Base-by-base conservation (phyloP, 2,888 invertebrate genomes). In the Hololepta plana region DNA sequence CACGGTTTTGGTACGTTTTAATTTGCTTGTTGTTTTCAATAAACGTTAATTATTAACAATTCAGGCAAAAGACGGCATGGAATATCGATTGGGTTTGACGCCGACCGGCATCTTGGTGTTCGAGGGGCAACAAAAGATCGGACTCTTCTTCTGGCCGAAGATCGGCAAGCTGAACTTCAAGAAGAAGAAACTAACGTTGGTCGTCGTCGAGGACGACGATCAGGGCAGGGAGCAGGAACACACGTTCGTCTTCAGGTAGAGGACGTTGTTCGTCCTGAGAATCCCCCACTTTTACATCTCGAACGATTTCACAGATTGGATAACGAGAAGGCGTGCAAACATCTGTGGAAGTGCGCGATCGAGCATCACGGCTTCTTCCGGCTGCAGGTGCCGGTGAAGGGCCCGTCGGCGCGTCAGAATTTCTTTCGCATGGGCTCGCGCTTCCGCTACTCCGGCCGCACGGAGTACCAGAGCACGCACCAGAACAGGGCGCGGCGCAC, bases 291-390 rank as follows among this genome's bases (percentile, higher is more conserved):
- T 22, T 11, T 15, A 12, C 14, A 11, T 17, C 17, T 7, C 17
- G 17, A 17, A 7, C 17, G n/a, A 17, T 20, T 32, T 31, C 40
- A 5, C 35, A 64, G 72, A 30, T 60, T 96, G 38, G 79, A 84
- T 40, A 96, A 93, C 51, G 90, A 95, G 51, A 95, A 95, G 53
- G 95, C 96, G 2, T 93, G 95, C 53, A 99, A 99, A 55, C 98
- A 99, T 59, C 62, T 99, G 36, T 99, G 98, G 98, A 99, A 99
- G 57, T 98, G 98, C 63, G 96, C 96, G 13, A 87, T 99, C 1
- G 98, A 99, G 56, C 93, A 98, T 60, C 98, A 99, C 60, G 87
- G 95, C 2, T 99, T 99, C 64, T 98, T 96, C 68, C 72, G 98
- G 35, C 63, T 98, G 28, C 72, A 85, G 37, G 84, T 81, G 16